Base-by-base conservation (phyloP, 2,113 vertebrate species). In the Colistium nudipinnis region DNA sequence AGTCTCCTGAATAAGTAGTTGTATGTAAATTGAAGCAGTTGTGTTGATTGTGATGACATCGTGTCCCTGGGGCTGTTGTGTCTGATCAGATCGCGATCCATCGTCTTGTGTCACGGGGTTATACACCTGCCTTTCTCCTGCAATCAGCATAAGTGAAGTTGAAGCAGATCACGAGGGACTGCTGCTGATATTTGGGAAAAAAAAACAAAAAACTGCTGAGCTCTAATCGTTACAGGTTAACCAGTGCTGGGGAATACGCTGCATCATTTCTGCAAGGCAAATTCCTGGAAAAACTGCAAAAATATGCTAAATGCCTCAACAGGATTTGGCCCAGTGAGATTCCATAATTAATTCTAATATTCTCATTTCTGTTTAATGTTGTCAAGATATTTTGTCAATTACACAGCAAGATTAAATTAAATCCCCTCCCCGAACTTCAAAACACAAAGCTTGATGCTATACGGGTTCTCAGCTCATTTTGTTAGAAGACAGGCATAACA, bases 231-330 rank as follows among this genome's bases (percentile, higher is more conserved):
- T 82, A 80, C 70, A 75, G 69, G 79, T 78, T 77, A 75, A 63
- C 70, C 64, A 62, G 64, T 67, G 74, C 80, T 59, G 53, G 81
- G 84, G 77, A 84, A 83, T 76, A 74, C 35, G 30, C 62, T 53
- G 78, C 60, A 76, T 63, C 65, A 73, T 75, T 80, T 85, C 70
- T 85, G 78, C 80, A 84, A 88, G 82, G 85, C 76, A 89, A 78
- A 88, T 86, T 69, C 67, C 19, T 48, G 45, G n/a, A n/a, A 60
- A 82, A 81, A 53, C 38, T 73, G 47, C 74, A 79, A 83, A 85
- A 85, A 77, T 85, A 88, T 82, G 76, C 67, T 78, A 81, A 83
- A 71, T 39, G 61, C 31, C 5, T 31, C 19, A 66, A 47, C 43
- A 79, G 35, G 59, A 43, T 71, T 52, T 68, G 44, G 31, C 19